A percentile compares a stretch with the other conserved stretches of the same genome.
phyloP scores from a whole-genome alignment of 2,888 invertebrate genomes.

The Tromatobia lineatoria region DNA sequence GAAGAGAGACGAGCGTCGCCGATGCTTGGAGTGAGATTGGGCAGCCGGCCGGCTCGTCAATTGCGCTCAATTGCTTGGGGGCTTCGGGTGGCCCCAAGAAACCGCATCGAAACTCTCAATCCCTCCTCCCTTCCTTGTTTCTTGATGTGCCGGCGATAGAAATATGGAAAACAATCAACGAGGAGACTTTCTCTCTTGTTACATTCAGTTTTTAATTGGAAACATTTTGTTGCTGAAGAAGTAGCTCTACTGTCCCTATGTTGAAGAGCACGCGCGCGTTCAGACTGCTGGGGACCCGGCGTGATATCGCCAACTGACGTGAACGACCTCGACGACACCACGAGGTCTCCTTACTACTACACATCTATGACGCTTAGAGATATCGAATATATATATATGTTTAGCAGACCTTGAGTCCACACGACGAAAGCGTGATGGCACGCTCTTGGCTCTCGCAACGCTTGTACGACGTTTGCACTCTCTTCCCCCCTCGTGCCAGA shows the following conservation, averaged over 20 bases:
- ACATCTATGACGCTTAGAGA: slow-evolving; percentile 6
- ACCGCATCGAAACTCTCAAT: slow-evolving; percentile 17
- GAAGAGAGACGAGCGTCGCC: slow-evolving; percentile 57
- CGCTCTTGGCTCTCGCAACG: slow-evolving; percentile 36
- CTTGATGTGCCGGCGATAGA: slow-evolving; percentile 41
- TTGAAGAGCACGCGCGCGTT: slow-evolving; percentile 1
- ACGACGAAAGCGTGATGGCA: slow-evolving; percentile 55
- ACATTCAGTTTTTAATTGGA: slow-evolving; percentile 23
- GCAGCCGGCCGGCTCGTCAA: slow-evolving; percentile 79
- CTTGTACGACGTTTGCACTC: slow-evolving; percentile 35
- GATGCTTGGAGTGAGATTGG: slow-evolving; percentile 72
- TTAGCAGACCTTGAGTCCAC: slow-evolving; percentile 56
- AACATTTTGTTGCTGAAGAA: slow-evolving; percentile 23
- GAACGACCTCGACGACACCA: slow-evolving; percentile 67
- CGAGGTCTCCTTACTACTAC: slow-evolving; percentile 43
- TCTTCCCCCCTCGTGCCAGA: slow-evolving; percentile 47
- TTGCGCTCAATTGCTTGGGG: slow-evolving; percentile 81
- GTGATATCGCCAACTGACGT: slow-evolving; percentile 48
- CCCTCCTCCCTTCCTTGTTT: background rate
- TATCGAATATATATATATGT: slow-evolving; percentile 45
- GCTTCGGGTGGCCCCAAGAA: slow-evolving; percentile 29
- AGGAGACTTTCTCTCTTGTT: slow-evolving; percentile 49
- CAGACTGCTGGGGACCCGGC: background rate
- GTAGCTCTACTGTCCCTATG: background rate
- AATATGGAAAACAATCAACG: slow-evolving; percentile 51